These are phyloP conservation scores for Cantharis rustica DNA, from an alignment of 2,888 invertebrate species.

Conservation along the genomic window DNA sequence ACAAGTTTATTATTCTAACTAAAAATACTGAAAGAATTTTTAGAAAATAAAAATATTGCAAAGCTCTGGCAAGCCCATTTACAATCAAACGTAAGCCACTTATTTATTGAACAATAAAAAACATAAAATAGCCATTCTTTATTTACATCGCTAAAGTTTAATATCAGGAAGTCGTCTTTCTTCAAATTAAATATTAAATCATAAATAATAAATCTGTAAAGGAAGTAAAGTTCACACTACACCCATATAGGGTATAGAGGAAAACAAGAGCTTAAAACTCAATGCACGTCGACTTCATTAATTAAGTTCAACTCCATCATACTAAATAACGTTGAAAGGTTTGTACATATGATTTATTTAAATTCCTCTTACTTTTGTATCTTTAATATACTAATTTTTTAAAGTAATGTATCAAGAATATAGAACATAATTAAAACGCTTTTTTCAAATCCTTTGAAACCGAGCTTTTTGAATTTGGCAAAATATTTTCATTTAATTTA, in stretches of 20 bases:
- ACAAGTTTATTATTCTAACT: neutral
- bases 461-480: neutral
- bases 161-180: neutral
- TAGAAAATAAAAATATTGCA: neutral
- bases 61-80: neutral
- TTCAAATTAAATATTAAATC: neutral
- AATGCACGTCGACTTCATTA: neutral
- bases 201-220: neutral
- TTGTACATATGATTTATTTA: neutral
- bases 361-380: neutral
- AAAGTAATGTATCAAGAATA: neutral
- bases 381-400: neutral
- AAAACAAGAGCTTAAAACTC: neutral
- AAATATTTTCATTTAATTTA: neutral
- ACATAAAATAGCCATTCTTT: neutral
- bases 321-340: slow-evolving; percentile 1
- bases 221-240: neutral
- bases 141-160: neutral
- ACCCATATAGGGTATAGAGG: neutral
- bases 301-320: neutral
- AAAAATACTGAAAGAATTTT: neutral
- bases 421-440: neutral
- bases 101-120: neutral
- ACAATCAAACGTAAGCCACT: neutral
- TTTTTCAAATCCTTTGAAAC: neutral